These are phyloP conservation scores for Sinella curviseta DNA, from an alignment of 1,140 invertebrate species.

Conservation along the genomic window DNA sequence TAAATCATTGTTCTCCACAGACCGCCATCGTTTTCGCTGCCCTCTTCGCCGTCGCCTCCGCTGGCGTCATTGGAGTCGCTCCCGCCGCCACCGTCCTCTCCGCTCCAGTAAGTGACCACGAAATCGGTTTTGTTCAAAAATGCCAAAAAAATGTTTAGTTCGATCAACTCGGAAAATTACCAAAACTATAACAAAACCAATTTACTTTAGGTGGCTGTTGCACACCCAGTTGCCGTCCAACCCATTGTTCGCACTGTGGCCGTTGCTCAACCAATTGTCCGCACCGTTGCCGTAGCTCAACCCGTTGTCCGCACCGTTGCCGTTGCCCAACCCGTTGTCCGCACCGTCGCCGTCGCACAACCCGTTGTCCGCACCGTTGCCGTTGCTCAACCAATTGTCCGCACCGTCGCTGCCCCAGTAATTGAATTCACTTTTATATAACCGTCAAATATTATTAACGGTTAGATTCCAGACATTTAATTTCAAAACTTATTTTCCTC, in stretches of 20 bases:
- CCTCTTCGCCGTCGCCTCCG: neutral
- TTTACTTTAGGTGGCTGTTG: no score
- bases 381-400: constrained; percentile 4
- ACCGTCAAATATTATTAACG: no score
- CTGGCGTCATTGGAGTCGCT: neutral
- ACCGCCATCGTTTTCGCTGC: neutral
- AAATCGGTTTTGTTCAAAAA: no score
- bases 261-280: constrained; percentile 4
- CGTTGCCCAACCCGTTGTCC: neutral
- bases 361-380: neutral
- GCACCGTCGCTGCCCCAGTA: neutral
- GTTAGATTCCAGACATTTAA: no score
- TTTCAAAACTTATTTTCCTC: no score
- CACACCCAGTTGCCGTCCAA: neutral
- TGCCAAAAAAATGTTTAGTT: no score
- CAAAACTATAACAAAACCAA: no score
- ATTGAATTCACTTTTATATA: no score
- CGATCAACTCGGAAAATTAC: no score
- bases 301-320: neutral
- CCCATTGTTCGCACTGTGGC: neutral
- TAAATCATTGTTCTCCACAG: neutral
- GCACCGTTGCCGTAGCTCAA: neutral
- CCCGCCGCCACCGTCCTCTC: neutral
- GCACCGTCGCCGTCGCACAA: neutral
- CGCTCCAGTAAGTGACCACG: no score